Percentiles rank a stretch among this genome's conserved stretches.
Conservation (phyloP, 2,797 vertebrate species). For the Dromococcyx pavoninus region DNA sequence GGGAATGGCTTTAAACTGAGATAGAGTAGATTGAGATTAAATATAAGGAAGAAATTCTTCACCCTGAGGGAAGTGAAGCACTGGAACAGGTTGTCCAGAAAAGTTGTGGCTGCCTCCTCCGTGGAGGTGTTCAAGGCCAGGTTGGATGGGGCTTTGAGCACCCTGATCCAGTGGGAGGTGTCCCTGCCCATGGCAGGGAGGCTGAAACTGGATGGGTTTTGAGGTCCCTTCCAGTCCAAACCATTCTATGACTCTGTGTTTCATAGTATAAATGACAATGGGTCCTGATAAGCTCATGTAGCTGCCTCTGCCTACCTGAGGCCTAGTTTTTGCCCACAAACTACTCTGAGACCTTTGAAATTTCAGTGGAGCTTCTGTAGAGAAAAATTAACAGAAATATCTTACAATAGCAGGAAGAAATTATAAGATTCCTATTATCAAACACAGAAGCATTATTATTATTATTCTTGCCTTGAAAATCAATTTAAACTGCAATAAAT, state of each 20-base stretch:
- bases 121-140: no score
- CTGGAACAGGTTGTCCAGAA: no score
- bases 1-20: no score
- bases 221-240: no score
- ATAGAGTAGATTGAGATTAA: no score
- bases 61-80: no score
- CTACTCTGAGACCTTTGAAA: neutral
- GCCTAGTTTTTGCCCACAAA: neutral
- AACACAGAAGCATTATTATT: neutral
- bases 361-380: neutral
- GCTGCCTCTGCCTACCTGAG: neutral
- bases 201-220: no score
- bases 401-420: conserved; percentile 25
- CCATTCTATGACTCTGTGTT: neutral
- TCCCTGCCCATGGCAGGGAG: no score
- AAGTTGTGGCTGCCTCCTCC: no score
- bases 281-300: neutral
- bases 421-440: conserved; percentile 6
- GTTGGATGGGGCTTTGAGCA: no score
- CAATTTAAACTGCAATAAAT: neutral
- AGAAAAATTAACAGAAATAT: neutral
- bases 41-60: no score
- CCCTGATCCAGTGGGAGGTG: no score
- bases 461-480: neutral
- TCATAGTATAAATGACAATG: neutral